These are phyloP conservation scores for Actinernus sp. DNA, from an alignment of 92 coral and sea anemone species.

Conservation along the genomic window DNA sequence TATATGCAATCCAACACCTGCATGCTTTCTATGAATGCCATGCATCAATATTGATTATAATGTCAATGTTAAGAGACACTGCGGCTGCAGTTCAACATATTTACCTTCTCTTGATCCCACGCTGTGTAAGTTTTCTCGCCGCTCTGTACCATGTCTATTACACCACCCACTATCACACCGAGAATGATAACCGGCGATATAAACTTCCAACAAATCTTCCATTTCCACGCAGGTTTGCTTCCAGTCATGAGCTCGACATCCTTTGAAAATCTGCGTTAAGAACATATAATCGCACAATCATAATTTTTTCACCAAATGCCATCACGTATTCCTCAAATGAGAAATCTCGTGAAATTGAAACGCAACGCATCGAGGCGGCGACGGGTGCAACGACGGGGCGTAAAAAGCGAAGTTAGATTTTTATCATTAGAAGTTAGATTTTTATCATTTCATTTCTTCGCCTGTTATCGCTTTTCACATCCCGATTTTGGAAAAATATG, in stretches of 20 bases:
- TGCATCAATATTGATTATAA: background rate
- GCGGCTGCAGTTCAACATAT: background rate
- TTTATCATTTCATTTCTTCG: too few relatives aligned
- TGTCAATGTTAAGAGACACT: background rate
- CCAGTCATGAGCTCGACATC: conserved; percentile 79
- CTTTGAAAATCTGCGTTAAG: conserved; percentile 89
- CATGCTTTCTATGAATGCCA: background rate
- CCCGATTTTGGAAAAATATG: too few relatives aligned
- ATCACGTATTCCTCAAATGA: too few relatives aligned
- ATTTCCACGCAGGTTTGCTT: conserved; percentile 59
- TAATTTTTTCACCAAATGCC: too few relatives aligned
- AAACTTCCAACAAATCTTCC: conserved; percentile 94
- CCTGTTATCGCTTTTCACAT: too few relatives aligned
- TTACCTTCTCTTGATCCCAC: conserved; percentile 90
- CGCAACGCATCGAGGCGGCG: too few relatives aligned
- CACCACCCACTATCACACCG: conserved; percentile 73
- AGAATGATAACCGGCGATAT: conserved; percentile 90
- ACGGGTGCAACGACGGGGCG: too few relatives aligned
- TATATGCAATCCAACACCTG: too few relatives aligned
- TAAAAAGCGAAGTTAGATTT: too few relatives aligned
- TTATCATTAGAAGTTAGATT: too few relatives aligned
- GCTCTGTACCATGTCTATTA: conserved; percentile 56
- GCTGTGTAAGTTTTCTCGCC: conserved; percentile 67
- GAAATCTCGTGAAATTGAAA: too few relatives aligned
- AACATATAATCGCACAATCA: too few relatives aligned